Base-by-base conservation (phyloP, 2,888 invertebrate species). In the Dione vanillae region DNA sequence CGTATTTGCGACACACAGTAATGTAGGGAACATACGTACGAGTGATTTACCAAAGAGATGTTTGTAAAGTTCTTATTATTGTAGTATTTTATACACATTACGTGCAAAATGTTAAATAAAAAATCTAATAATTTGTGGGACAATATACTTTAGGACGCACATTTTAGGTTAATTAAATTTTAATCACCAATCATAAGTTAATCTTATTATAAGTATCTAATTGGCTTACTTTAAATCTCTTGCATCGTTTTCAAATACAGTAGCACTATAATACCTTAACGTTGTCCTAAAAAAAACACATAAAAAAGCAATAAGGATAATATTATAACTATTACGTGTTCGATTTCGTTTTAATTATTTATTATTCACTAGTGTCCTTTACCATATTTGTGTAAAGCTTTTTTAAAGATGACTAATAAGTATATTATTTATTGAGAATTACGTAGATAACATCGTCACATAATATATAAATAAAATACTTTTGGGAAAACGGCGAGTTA, bases 1-100 rank as follows among this genome's bases (percentile, higher is more conserved):
- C 75, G 69, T 73, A 75, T 76, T 78, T 78, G 76, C 76, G 76
- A 78, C 75, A 78, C 72, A 75, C 67, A 73, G 64, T 75, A 67
- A 69, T 70, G 71, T 65, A 68, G 70, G 73, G 70, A 75, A 74
- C 72, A 75, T 74, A 70, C 66, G 70, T 64, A 70, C 27, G 56
- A 61, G 61, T 35, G 69, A 69, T 72, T 70, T 67, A 69, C 69
- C 65, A 58, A 65, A 67, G 59, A 61, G 37, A 64, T 37, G 40
- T 51, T 64, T 27, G 37, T 51, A 14, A 64, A 51, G 14, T 49
- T 37, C 8, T 12, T 64, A 49, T n/a, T 27, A 7, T 62, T n/a
- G 0, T 47, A 35, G 45, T 45, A 37, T 19, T 0, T 41, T 9
- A 19, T 58, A 2, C 16, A 8, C 9, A 9, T 47, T 47, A 47